Evolutionary conservation across 1,140 invertebrate genomes (phyloP).

Genomic region (Cecropterus lyciades): DNA sequence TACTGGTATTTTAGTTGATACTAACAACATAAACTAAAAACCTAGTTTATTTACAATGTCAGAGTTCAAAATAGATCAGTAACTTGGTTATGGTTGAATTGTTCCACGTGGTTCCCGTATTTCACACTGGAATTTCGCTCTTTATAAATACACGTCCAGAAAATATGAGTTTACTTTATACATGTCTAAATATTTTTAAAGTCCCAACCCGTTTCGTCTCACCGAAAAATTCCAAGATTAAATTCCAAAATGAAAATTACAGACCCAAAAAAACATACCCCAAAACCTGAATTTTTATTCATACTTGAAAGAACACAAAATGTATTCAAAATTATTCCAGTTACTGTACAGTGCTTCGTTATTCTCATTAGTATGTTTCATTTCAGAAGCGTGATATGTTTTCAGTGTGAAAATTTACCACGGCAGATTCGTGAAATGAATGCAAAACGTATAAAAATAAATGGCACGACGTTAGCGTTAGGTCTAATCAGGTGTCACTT

Average conservation of each 20-base stretch:
- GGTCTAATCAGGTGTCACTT: conserved; percentile 31
- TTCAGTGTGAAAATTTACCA: conserved; percentile 6
- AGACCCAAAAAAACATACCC: neutral
- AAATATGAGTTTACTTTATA: no score
- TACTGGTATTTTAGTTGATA: no score
- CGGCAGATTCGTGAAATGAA: conserved; percentile 14
- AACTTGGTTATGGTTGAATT: no score
- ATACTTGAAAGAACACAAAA: conserved; percentile 11
- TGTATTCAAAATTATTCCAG: conserved; percentile 28
- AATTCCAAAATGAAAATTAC: neutral
- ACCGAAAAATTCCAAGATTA: neutral
- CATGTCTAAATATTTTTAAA: no score
- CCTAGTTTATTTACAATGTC: no score
- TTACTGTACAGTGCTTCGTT: conserved; percentile 24
- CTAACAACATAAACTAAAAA: no score
- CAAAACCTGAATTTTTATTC: neutral
- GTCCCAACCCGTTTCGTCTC: no score
- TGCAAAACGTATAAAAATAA: conserved; percentile 42
- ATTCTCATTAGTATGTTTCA: conserved; percentile 40
- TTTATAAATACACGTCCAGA: no score
- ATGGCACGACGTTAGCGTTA: conserved; percentile 19
- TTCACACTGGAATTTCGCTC: no score
- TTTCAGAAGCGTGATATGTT: conserved; percentile 1
- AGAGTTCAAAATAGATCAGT: no score
- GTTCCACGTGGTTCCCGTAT: no score